Conservation (phyloP, 1,140 invertebrate species). For the Chironomus striatipennis region DNA sequence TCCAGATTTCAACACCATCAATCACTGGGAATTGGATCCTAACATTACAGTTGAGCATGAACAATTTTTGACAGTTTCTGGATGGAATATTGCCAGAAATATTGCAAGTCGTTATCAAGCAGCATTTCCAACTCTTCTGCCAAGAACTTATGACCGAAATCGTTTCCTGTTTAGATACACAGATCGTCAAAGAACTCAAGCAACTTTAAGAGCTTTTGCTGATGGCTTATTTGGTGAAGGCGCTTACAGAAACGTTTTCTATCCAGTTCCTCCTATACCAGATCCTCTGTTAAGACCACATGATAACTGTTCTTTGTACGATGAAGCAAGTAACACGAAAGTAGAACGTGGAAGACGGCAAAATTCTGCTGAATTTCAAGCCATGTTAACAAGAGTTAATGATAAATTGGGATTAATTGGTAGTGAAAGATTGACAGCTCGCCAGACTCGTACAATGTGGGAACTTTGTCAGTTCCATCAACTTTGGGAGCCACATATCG, state of each 20-base stretch:
- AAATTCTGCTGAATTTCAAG: not conserved
- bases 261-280: not conserved
- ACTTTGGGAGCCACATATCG: not conserved
- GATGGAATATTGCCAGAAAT: not conserved
- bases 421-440: not conserved
- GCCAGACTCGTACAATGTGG: not conserved
- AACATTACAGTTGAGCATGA: slow-evolving; percentile 26
- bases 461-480: slow-evolving; percentile 9
- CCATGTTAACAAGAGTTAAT: not conserved
- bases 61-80: slow-evolving; percentile 54
- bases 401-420: not conserved
- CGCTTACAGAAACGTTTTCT: not conserved
- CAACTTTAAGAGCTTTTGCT: not conserved
- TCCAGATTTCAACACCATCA: not conserved
- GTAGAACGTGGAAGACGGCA: not conserved
- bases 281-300: not conserved
- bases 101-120: not conserved
- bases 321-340: not conserved
- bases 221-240: slow-evolving; percentile 6
- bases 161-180: not conserved
- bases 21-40: not conserved
- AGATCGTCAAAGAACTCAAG: slow-evolving; percentile 16
- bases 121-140: not conserved
- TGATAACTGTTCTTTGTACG: not conserved
- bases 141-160: not conserved